A percentile compares a stretch with the other conserved stretches of the same genome.
Conservation (phyloP, 2,888 invertebrate species). For the Melinaea marsaeus region DNA sequence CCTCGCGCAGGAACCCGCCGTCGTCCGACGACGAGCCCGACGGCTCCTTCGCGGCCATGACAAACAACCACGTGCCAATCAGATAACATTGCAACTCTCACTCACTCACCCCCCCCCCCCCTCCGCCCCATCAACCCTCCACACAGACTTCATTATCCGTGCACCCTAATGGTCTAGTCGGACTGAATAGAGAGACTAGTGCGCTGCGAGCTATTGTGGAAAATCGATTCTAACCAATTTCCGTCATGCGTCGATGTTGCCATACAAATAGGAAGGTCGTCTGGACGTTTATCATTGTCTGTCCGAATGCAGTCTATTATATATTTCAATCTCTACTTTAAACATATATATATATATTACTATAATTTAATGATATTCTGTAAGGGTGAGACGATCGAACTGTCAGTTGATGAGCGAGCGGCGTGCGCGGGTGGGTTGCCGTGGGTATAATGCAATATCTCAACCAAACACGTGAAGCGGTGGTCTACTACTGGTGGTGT, state of each 20-base stretch:
- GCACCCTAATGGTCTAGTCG: constrained; percentile 49
- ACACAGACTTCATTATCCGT: constrained; percentile 30
- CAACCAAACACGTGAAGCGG: constrained; percentile 50
- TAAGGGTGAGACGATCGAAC: not conserved
- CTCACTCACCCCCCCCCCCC: not conserved
- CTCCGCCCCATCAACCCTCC: constrained; percentile 21
- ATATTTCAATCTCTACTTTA: not conserved
- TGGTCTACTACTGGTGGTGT: constrained; percentile 46
- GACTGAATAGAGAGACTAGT: constrained; percentile 63
- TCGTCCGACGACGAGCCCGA: constrained; percentile 77
- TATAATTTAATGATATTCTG: not conserved
- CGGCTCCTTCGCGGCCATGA: constrained; percentile 65
- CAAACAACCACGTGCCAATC: constrained; percentile 62
- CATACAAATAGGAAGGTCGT: constrained; percentile 57
- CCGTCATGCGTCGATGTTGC: constrained; percentile 48
- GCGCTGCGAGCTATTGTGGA: constrained; percentile 50
- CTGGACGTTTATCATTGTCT: constrained; percentile 55
- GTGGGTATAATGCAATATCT: constrained; percentile 55
- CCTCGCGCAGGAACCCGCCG: constrained; percentile 71
- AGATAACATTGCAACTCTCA: constrained; percentile 50
- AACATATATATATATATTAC: not conserved
- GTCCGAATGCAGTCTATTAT: constrained; percentile 37
- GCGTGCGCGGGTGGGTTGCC: constrained; percentile 53
- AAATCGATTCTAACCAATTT: constrained; percentile 65
- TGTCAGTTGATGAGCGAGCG: constrained; percentile 35